These are phyloP conservation scores for Recurvirostra avosetta DNA, from an alignment of 2,113 vertebrate species.

Conservation along the genomic window DNA sequence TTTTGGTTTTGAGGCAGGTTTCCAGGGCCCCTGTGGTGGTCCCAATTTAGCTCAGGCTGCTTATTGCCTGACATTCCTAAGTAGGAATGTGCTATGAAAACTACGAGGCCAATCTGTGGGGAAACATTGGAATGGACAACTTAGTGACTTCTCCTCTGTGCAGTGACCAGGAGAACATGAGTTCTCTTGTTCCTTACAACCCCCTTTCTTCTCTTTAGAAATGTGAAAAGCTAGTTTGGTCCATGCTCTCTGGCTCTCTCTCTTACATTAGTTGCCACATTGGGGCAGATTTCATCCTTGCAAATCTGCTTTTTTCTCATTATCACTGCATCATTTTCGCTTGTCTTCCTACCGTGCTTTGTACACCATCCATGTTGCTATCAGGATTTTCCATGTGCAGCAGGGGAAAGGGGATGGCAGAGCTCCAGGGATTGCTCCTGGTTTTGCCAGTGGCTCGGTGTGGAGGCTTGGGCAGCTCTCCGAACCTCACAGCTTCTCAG, in stretches of 20 bases:
- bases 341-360: not conserved
- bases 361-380: fast-evolving
- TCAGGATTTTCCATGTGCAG: not conserved
- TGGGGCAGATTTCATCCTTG: not conserved
- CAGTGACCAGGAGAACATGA: not conserved
- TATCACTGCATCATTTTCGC: not conserved
- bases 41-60: conserved; percentile 29
- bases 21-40: not conserved
- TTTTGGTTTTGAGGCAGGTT: not conserved
- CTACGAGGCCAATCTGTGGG: not conserved
- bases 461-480: not conserved
- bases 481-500: not conserved
- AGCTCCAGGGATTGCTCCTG: not conserved
- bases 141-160: not conserved
- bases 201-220: not conserved
- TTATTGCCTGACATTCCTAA: not conserved
- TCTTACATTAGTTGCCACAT: not conserved
- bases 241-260: not conserved
- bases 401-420: not conserved
- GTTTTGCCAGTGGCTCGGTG: not conserved
- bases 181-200: not conserved
- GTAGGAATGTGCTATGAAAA: not conserved
- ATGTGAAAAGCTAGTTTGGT: not conserved
- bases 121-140: not conserved
- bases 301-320: not conserved